Conservation (phyloP, 2,888 invertebrate genomes). For the Actias luna region DNA sequence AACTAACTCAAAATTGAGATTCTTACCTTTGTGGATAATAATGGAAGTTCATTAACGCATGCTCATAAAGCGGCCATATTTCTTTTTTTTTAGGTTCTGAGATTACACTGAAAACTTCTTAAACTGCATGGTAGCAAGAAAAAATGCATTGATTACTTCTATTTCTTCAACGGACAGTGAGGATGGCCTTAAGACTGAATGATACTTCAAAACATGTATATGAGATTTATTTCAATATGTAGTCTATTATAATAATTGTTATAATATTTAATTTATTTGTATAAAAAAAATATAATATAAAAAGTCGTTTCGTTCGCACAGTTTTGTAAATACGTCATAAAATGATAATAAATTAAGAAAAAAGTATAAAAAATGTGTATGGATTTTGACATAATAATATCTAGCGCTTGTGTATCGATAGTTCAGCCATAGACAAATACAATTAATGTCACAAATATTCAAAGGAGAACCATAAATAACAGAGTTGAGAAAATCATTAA, state of each 20-base stretch:
- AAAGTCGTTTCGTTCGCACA: constrained; percentile 14
- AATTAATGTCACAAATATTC: not conserved
- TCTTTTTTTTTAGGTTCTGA: not conserved
- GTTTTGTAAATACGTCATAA: constrained; percentile 15
- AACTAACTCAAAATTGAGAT: too few species aligned
- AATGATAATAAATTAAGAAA: constrained; percentile 6
- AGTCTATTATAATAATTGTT: constrained; percentile 31
- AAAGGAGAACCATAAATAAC: not conserved
- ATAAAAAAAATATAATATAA: constrained; percentile 19
- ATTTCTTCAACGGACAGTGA: constrained; percentile 26
- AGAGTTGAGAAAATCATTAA: constrained; percentile 7
- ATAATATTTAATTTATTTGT: constrained; percentile 29
- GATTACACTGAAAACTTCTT: not conserved
- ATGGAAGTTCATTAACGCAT: not conserved
- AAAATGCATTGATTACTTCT: constrained; percentile 19
- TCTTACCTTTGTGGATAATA: too few species aligned
- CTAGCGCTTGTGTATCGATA: not conserved
- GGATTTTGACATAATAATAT: not conserved
- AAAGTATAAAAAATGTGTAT: not conserved
- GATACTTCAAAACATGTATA: constrained; percentile 37
- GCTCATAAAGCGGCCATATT: constrained; percentile 1
- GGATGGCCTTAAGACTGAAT: constrained; percentile 49
- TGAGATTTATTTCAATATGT: constrained; percentile 39
- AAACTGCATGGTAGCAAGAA: not conserved
- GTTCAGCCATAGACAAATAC: not conserved